Evolutionary conservation across 2,797 vertebrate genomes (phyloP).

Genomic region (Gephyroberyx darwinii): DNA sequence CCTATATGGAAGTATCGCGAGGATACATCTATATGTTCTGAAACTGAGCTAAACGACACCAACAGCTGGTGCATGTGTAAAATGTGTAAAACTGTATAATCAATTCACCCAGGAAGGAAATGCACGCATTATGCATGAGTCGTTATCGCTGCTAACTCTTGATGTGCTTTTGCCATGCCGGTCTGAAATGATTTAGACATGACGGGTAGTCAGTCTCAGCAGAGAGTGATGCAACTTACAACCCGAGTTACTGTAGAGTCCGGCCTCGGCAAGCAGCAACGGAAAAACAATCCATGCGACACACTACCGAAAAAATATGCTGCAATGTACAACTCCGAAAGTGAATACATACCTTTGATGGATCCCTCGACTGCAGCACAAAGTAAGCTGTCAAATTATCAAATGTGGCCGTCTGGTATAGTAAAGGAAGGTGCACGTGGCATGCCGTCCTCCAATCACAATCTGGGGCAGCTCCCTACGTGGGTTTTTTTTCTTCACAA

Average conservation of each 20-base stretch:
- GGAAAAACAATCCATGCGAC: neutral
- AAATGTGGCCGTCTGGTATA: constrained; percentile 28
- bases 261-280: neutral
- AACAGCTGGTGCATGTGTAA: neutral
- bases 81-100: neutral
- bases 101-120: neutral
- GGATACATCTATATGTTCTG: neutral
- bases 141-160: neutral
- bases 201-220: constrained; percentile 9
- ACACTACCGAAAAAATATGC: fast-evolving
- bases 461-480: constrained; percentile 56
- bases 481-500: neutral
- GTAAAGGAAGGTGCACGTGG: constrained; percentile 73
- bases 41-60: neutral
- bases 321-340: neutral
- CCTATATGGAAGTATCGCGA: neutral
- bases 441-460: constrained; percentile 72
- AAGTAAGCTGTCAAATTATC: constrained; percentile 39
- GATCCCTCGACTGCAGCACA: too few species aligned
- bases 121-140: too few species aligned
- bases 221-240: constrained; percentile 66
- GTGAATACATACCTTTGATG: constrained; percentile 41
- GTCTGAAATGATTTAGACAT: constrained; percentile 17
- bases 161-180: neutral
- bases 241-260: constrained; percentile 20